Percentiles rank a stretch among this genome's conserved stretches.
These are phyloP conservation scores for Acanthurus lineatus DNA, from an alignment of 2,797 vertebrate species.

Conservation along the genomic window DNA sequence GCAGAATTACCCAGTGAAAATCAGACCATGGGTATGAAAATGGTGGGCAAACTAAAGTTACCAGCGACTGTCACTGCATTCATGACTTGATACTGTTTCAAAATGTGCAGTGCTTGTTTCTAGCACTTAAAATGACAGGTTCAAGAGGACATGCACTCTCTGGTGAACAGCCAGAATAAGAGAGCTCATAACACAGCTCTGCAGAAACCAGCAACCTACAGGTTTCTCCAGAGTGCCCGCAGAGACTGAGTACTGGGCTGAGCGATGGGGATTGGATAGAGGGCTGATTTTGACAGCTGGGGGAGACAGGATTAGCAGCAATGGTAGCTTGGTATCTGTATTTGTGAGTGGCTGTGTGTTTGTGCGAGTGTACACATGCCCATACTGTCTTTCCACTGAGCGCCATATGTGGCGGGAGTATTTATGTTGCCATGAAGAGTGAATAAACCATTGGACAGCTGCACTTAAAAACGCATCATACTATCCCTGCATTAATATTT, in stretches of 20 bases:
- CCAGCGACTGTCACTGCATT: not conserved
- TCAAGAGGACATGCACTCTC: slow-evolving; percentile 11
- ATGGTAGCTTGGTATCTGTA: slow-evolving; percentile 67
- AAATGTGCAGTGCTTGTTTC: slow-evolving; percentile 20
- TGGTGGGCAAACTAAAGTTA: not conserved
- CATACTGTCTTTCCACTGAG: slow-evolving; percentile 51
- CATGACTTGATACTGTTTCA: slow-evolving; percentile 8
- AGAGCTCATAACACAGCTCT: slow-evolving; percentile 31
- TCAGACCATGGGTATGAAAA: not conserved
- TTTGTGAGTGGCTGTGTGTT: slow-evolving; percentile 55
- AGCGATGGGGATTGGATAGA: slow-evolving; percentile 57
- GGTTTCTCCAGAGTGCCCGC: slow-evolving; percentile 60
- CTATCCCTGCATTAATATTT: slow-evolving; percentile 12
- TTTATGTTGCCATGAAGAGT: slow-evolving; percentile 53
- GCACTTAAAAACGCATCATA: slow-evolving; percentile 18
- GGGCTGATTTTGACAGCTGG: slow-evolving; percentile 80
- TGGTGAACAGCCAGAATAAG: slow-evolving; percentile 30
- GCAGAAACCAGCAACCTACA: slow-evolving; percentile 58
- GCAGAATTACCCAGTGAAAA: slow-evolving; percentile 13
- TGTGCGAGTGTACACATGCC: slow-evolving; percentile 30
- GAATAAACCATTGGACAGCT: slow-evolving; percentile 17
- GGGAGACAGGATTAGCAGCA: slow-evolving; percentile 75
- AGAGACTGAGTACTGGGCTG: slow-evolving; percentile 44
- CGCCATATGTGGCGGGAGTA: slow-evolving; percentile 68
- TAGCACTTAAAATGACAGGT: slow-evolving; percentile 20